A percentile compares a stretch with the other conserved stretches of the same genome.
Evolutionary conservation across 2,888 invertebrate genomes (phyloP).

Genomic region (Clanis bilineata): DNA sequence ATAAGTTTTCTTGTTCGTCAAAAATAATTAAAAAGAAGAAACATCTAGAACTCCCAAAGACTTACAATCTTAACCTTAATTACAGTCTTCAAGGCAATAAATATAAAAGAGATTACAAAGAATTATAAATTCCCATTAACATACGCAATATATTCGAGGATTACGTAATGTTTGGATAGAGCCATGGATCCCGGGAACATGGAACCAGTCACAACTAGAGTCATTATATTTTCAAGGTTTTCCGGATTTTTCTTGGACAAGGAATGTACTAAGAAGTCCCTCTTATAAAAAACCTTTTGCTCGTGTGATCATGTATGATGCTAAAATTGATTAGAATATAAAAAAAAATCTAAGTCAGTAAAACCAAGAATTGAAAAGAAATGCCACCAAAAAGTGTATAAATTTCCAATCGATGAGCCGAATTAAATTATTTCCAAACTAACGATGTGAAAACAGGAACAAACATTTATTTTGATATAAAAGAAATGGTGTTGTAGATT

Average conservation of each 20-base stretch:
- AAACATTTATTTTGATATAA: too few relatives aligned
- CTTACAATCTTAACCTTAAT: not conserved
- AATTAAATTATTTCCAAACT: too few relatives aligned
- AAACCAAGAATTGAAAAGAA: too few relatives aligned
- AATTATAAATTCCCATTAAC: slow-evolving; percentile 9
- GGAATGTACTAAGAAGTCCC: too few relatives aligned
- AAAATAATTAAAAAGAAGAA: not conserved
- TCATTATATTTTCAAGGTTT: not conserved
- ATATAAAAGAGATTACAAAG: slow-evolving; percentile 10
- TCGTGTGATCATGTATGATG: too few relatives aligned
- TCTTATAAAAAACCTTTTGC: too few relatives aligned
- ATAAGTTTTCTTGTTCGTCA: not conserved
- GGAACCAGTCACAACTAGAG: not conserved
- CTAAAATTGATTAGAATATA: too few relatives aligned
- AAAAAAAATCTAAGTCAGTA: too few relatives aligned
- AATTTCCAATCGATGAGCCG: too few relatives aligned
- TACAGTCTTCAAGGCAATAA: not conserved
- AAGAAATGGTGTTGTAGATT: too few relatives aligned
- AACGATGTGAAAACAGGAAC: too few relatives aligned
- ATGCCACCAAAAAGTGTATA: too few relatives aligned
- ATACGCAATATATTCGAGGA: slow-evolving; percentile 3
- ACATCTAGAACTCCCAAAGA: not conserved
- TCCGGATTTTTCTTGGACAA: not conserved
- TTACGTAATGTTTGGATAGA: not conserved
- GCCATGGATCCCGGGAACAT: not conserved